phyloP scores from a whole-genome alignment of 1,140 invertebrate genomes.

The Achroia grisella region DNA sequence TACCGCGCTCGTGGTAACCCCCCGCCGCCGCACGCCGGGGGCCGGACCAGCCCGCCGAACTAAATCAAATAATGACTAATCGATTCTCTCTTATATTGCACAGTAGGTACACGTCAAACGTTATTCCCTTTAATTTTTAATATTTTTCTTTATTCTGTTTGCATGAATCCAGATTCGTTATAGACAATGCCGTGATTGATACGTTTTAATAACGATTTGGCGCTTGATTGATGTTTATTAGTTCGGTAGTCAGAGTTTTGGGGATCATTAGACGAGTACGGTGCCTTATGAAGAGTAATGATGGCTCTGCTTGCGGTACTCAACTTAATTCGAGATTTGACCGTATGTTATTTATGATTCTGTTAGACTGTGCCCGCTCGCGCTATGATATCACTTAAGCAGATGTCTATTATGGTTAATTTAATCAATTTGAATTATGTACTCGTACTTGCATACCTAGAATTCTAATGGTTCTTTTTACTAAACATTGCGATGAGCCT shows the following conservation, averaged over 20 bases:
- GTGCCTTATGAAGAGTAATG: conserved; percentile 68
- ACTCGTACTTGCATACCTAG: too few species aligned
- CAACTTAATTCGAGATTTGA: conserved; percentile 58
- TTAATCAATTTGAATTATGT: conserved; percentile 12
- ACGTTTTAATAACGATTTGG: conserved; percentile 62
- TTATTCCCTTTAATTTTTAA: conserved; percentile 67
- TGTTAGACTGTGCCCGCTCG: conserved; percentile 22
- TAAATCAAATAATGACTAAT: conserved; percentile 74
- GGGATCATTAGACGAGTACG: conserved; percentile 61
- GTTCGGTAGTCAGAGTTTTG: conserved; percentile 70
- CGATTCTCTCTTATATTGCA: conserved; percentile 70
- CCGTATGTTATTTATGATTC: conserved; percentile 47
- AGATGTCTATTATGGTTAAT: conserved; percentile 47
- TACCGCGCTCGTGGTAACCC: conserved; percentile 46
- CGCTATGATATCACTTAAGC: conserved; percentile 45
- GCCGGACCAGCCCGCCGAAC: conserved; percentile 50
- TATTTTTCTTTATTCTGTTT: conserved; percentile 62
- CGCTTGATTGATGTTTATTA: conserved; percentile 71
- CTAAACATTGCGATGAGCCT: too few species aligned
- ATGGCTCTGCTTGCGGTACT: conserved; percentile 44
- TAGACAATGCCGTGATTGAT: conserved; percentile 69
- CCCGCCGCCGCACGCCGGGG: conserved; percentile 54
- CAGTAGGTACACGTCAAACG: conserved; percentile 71
- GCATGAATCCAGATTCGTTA: conserved; percentile 65
- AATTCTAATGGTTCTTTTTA: too few species aligned